Evolutionary conservation across 2,797 vertebrate species (phyloP), one percentile per base, ranked within the genome.

Genomic region (Sebastes minor): DNA sequence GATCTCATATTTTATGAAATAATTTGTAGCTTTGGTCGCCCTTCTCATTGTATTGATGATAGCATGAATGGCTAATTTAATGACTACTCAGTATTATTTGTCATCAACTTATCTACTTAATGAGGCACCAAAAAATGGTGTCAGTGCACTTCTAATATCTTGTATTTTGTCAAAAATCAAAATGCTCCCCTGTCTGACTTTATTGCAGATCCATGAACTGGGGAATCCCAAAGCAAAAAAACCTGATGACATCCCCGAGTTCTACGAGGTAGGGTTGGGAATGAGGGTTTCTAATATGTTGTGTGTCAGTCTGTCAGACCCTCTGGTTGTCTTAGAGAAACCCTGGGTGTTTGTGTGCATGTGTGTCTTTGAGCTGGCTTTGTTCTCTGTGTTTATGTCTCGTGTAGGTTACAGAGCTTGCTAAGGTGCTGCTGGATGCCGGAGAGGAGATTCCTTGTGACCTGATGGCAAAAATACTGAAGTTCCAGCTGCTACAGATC

Each of bases 391-490:
- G 18, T 28, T 20, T 68, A 59, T 74, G 6, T 59, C 42, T 52
- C 65, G 6, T 71, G 9, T 8, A 99, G 98, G 96, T 98, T 65
- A 86, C 94, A 25, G 94, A 96, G 80, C 61, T 88, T 63, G 97
- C 97, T 25, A 98, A 96, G 88, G 55, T 75, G 28, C 84, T 97
- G 83, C 82, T 97, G 81, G 96, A 97, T 71, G 91, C 76, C 8
- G 96, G 95, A 83, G 92, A 96, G 57, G 94, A 96, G 79, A 91
- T 99, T 84, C 93, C 97, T 64, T 82, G 95, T 80, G 95, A 97
- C 4, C 86, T 99, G 70, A 93, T 95, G 91, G 96, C 97, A 73
- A 98, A 98, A 86, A 88, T 99, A 67, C 62, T 99, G 76, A 99
- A 99, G 92, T 99, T 97, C 86, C 96, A 96, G 46, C 93, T 99